Conservation (phyloP, 2,888 invertebrate genomes). For the Sialis lutaria region DNA sequence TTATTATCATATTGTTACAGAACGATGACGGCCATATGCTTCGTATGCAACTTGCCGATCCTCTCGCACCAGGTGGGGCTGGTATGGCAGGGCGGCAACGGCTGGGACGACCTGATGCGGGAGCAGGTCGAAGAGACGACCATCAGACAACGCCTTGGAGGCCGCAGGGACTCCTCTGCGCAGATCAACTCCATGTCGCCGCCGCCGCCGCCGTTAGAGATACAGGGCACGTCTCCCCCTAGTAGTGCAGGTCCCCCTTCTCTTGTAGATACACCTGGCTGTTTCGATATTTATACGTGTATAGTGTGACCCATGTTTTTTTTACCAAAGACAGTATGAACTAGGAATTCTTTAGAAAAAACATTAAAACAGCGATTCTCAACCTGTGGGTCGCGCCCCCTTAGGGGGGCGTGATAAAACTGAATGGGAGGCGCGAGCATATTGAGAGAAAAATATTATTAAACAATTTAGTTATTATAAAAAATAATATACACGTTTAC, state of each 20-base stretch:
- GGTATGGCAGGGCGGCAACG: slow-evolving; percentile 87
- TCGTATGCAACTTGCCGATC: slow-evolving; percentile 91
- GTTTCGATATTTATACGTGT: too few relatives aligned
- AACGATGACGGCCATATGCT: slow-evolving; percentile 89
- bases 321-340: too few relatives aligned
- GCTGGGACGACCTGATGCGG: slow-evolving; percentile 83
- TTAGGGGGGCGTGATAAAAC: too few relatives aligned
- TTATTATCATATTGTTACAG: slow-evolving; percentile 28
- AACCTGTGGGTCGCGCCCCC: too few relatives aligned
- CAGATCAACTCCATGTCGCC: slow-evolving; percentile 75
- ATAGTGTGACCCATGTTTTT: too few relatives aligned
- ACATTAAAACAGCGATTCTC: too few relatives aligned
- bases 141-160: slow-evolving; percentile 67
- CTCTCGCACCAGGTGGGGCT: slow-evolving; percentile 86
- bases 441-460: too few relatives aligned
- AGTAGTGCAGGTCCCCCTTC: slow-evolving; percentile 15
- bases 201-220: slow-evolving; percentile 62
- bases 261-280: too few relatives aligned
- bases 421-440: too few relatives aligned
- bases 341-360: too few relatives aligned
- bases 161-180: slow-evolving; percentile 75
- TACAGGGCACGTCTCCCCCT: slow-evolving; percentile 53
- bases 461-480: too few relatives aligned
- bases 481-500: too few relatives aligned
- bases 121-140: slow-evolving; percentile 78